Base-by-base conservation (phyloP, 92 coral and sea anemone genomes). In the Heliopora coerulea region DNA sequence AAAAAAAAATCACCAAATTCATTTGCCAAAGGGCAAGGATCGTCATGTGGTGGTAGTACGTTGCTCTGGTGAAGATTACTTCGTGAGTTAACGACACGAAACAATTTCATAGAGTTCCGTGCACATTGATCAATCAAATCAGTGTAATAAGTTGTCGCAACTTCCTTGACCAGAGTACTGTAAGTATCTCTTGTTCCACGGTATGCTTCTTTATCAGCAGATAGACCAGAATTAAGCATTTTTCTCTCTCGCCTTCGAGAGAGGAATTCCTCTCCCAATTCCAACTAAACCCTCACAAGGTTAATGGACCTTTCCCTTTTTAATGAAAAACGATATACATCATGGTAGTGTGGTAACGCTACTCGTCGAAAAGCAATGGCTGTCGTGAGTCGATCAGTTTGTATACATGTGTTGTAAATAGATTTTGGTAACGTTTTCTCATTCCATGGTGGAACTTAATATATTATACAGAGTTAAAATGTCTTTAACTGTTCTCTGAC, bases 61-160 rank as follows among this genome's bases (percentile, higher is more conserved):
- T 27, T 17, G 26, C 35, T 26, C 65, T 59, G 65, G 40, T 59
- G 40, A 18, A 5, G 65, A 20, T 59, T 27, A 26, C 28, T 59
- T 59, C 5, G 32, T 39, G 39, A 59, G 25, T 7, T 80, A n/a
- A 65, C 31, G 39, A 41, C 57, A 17, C 63, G 30, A 42, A 28
- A 80, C 49, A 80, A 65, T 21, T 57, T 70, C 30, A 72, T 80
- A 41, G 83, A 21, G 58, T 46, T 59, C 24, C 68, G 32, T 8
- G 84, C 72, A 31, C 72, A 59, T 32, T 79, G 78, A 48, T 70
- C 74, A 61, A 59, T 72, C 20, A 80, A 31, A 30, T 72, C 42
- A 1, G 74, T 54, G 33, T 72, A 72, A 41, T 80, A 28, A 48
- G 32, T 67, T 27, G 28, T 23, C 46, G 19, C n/a, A 20, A 60